Base-by-base conservation (phyloP, 2,797 vertebrate genomes). In the Darevskia mixta region DNA sequence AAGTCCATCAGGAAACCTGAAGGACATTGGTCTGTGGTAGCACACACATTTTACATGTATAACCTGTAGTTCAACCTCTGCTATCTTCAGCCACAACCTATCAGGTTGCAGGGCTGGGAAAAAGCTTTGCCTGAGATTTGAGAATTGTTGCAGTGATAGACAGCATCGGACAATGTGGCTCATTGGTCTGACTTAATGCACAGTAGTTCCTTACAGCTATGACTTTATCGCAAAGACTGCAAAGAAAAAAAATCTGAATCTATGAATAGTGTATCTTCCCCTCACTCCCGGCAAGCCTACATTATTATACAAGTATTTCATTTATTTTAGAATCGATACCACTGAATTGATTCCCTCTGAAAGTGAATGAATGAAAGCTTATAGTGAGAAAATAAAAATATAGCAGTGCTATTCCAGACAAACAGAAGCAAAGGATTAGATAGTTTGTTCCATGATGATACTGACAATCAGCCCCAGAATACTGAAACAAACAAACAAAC, bases 291-390 rank as follows among this genome's bases (percentile, higher is more conserved):
- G 75, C 11, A 75, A 61, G 1, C 4, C 79, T 88, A 25, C 35
- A 45, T 32, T 82, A 49, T 41, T 45, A 2, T 23, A 77, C 29
- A 90, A 85, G n/a, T 8, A n/a, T 45, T 82, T 89, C 82, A 69
- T 87, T 45, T 85, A 80, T 6, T 87, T 92, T 75, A 64, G 85
- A 82, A 92, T 86, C 82, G 83, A 41, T 90, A 73, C 78, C 90
- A 23, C 79, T 76, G 75, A 15, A 15, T 35, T 89, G 85, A 85
- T 90, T 88, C 3, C 1, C 81, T 92, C 86, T 87, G 83, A 88
- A 92, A 94, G 82, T 86, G 64, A 93, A 90, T 55, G 73, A 85
- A 91, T 92, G 88, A 78, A 78, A 55, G 82, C 49, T 58, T 41
- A 66, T 18, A 35, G 41, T 10, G 43, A 73, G 64, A 41, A 43